phyloP scores from a whole-genome alignment of 2,113 vertebrate genomes.

The Centropus unirufus region DNA sequence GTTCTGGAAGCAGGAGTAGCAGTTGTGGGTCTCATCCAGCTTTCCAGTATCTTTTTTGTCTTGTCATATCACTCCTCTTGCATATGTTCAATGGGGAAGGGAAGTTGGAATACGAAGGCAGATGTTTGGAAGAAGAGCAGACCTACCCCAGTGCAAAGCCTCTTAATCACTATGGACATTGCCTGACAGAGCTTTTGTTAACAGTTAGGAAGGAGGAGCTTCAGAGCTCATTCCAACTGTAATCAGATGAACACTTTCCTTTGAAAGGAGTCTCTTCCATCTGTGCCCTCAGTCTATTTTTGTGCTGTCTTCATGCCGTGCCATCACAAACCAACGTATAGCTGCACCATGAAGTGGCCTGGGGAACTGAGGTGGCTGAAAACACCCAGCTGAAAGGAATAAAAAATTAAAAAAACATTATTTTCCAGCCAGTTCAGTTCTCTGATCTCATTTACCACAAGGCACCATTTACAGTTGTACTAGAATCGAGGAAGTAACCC shows the following conservation, averaged over 20 bases:
- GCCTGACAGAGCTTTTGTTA: constrained; percentile 15
- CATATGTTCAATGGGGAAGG: not conserved
- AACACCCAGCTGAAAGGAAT: not conserved
- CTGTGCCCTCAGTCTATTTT: constrained; percentile 5
- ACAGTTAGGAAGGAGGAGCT: not conserved
- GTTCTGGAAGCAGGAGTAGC: not conserved
- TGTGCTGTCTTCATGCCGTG: not conserved
- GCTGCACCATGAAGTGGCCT: not conserved
- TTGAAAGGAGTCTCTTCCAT: not conserved
- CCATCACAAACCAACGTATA: not conserved
- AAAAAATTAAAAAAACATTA: not conserved
- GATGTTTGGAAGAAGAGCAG: not conserved
- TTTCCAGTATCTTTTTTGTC: not conserved
- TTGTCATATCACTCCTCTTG: not conserved
- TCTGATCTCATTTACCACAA: constrained; percentile 15
- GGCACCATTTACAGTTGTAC: not conserved
- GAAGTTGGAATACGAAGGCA: not conserved
- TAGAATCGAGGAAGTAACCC: not conserved
- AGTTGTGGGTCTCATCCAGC: not conserved
- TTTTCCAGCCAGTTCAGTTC: not conserved
- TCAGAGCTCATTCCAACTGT: not conserved
- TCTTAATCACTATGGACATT: not conserved
- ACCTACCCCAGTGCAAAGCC: not conserved
- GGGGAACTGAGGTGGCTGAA: not conserved
- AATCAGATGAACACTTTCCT: not conserved